Evolutionary conservation across 1,140 invertebrate species (phyloP).

Genomic region (Heliothis virescens): DNA sequence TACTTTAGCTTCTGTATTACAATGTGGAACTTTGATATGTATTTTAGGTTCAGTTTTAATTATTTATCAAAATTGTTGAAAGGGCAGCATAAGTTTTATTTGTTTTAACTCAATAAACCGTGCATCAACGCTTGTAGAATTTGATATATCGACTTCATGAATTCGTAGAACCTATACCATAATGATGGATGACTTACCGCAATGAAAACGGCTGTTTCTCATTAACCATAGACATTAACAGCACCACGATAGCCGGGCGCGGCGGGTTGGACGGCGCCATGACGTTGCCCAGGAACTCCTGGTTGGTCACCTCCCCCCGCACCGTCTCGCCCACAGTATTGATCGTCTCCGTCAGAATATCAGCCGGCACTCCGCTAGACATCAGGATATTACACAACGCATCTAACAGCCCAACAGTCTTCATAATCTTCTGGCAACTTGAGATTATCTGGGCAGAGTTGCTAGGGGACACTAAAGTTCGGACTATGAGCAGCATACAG

Average conservation of each 20-base stretch:
- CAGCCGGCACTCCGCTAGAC: constrained; percentile 98
- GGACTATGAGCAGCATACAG: constrained; percentile 95
- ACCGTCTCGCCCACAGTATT: constrained; percentile 98
- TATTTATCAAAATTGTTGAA: too few relatives aligned
- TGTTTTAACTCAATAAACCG: too few relatives aligned
- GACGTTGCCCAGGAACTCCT: constrained; percentile 96
- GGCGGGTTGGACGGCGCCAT: constrained; percentile 97
- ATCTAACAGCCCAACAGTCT: constrained; percentile 92
- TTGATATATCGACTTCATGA: too few relatives aligned
- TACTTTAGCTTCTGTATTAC: background rate
- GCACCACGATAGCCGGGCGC: constrained; percentile 96
- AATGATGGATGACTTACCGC: constrained; percentile 82
- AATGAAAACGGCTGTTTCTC: constrained; percentile 98
- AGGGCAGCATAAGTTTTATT: too few relatives aligned
- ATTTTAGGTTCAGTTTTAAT: too few relatives aligned
- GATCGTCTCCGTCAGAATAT: constrained; percentile 98
- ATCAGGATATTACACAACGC: constrained; percentile 96
- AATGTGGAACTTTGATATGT: too few relatives aligned
- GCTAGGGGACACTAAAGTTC: constrained; percentile 95
- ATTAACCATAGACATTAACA: constrained; percentile 99
- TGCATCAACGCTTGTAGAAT: too few relatives aligned
- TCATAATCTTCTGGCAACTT: constrained; percentile 96
- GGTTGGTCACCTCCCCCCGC: constrained; percentile 95
- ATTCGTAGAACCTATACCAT: background rate
- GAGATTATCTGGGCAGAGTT: constrained; percentile 91